Evolutionary conservation across 2,888 invertebrate genomes (phyloP).

Genomic region (Corbicula japonica): DNA sequence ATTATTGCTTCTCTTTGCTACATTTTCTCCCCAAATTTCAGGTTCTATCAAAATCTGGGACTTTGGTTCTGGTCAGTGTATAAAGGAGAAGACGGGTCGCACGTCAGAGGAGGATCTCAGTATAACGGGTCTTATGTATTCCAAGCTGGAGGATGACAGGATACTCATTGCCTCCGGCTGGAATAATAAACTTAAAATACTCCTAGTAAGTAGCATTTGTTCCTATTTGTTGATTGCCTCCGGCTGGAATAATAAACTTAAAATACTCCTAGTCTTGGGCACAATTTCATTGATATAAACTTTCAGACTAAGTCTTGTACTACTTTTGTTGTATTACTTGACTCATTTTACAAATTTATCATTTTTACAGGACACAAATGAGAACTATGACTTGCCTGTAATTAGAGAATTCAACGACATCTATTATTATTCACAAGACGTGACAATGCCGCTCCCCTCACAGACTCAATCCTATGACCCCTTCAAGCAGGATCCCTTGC

Average conservation of each 20-base stretch:
- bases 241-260: slow-evolving; percentile 83
- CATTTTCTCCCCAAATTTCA: slow-evolving; percentile 45
- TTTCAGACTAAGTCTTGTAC: no score
- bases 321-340: no score
- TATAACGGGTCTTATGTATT: slow-evolving; percentile 79
- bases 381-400: slow-evolving; percentile 79
- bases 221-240: no score
- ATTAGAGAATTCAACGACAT: slow-evolving; percentile 81
- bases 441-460: slow-evolving; percentile 45
- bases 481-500: slow-evolving; percentile 73
- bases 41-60: slow-evolving; percentile 86
- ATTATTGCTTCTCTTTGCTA: neutral
- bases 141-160: slow-evolving; percentile 73
- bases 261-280: slow-evolving; percentile 81
- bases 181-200: slow-evolving; percentile 82
- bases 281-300: no score
- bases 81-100: slow-evolving; percentile 76
- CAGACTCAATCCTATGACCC: slow-evolving; percentile 54
- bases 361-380: slow-evolving; percentile 82
- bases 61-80: slow-evolving; percentile 85
- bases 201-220: slow-evolving; percentile 79
- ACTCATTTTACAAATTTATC: no score
- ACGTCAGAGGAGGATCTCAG: slow-evolving; percentile 76
- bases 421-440: slow-evolving; percentile 76
- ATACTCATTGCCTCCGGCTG: slow-evolving; percentile 82